Evolutionary conservation across 2,797 vertebrate genomes (phyloP).

Genomic region (Mionectes olivaceus): DNA sequence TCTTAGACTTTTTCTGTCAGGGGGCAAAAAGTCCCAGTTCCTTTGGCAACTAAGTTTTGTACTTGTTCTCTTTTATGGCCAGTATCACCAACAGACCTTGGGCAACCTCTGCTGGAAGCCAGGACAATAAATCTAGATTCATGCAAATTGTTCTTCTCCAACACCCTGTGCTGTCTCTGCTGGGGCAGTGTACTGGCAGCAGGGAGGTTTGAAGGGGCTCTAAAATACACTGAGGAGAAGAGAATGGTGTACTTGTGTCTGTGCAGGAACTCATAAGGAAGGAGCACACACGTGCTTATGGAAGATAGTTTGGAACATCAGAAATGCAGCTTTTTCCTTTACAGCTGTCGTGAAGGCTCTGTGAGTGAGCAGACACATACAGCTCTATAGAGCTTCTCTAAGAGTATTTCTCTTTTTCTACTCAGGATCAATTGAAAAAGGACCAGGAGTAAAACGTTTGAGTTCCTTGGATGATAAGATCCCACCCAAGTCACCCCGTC

Average conservation of each 20-base stretch:
- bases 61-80: not conserved
- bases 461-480: constrained; percentile 93
- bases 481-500: constrained; percentile 92
- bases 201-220: not conserved
- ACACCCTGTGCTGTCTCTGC: not conserved
- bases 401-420: constrained; percentile 26
- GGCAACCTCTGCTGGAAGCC: constrained; percentile 4
- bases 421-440: constrained; percentile 85
- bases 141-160: not conserved
- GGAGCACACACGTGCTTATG: not conserved
- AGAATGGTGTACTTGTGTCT: not conserved
- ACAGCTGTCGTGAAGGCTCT: not conserved
- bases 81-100: not conserved
- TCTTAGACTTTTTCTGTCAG: not conserved
- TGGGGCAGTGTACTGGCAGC: not conserved
- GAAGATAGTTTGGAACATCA: not conserved
- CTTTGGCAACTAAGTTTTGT: not conserved
- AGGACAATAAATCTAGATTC: not conserved
- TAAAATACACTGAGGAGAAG: not conserved
- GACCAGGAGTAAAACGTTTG: constrained; percentile 89
- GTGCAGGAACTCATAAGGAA: not conserved
- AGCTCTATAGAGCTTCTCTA: not conserved
- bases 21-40: not conserved
- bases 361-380: not conserved
- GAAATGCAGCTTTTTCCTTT: not conserved